Base-by-base conservation (phyloP, 2,113 vertebrate species). In the Albula goreensis region DNA sequence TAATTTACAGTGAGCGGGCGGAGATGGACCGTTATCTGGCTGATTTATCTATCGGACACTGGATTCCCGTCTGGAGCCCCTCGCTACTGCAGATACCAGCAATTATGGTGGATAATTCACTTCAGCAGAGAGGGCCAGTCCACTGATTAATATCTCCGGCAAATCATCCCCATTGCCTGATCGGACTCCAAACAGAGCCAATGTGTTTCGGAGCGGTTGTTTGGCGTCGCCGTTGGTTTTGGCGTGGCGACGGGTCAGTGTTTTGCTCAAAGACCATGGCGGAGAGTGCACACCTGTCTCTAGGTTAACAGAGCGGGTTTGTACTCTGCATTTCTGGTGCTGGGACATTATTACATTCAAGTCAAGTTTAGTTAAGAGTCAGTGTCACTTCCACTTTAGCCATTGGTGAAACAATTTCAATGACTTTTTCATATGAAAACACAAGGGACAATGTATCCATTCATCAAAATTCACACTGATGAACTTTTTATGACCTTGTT, bases 81-180 rank as follows among this genome's bases (percentile, higher is more conserved):
- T 80, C 80, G 25, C 48, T 53, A n/a, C n/a, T 13, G 70, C 83
- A 50, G 70, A 85, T 48, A 25, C 31, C 77, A n/a, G 84, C 66
- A 85, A 85, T 85, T 85, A 80, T 11, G 85, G 57, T 13, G 49
- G 31, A 48, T 80, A 85, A 80, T 57, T 83, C 53, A 60, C 53
- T 60, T 80, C 78, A 50, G 84, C 5, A 9, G 53, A 80, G 78
- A 56, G 78, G 78, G 78, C 4, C 41, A 79, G 5, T 17, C 78
- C 48, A 17, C 41, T 79, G 78, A 79, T 79, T 79, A 79, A 79
- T 49, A 79, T 79, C 78, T 79, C 78, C 31, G 8, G 49, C 78
- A 48, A 79, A 79, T 79, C 50, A 79, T 79, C 19, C 78, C 78
- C 5, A 41, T 79, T 79, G 78, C 50, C 49, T 19, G 78, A 79